Evolutionary conservation across 1,140 invertebrate species (phyloP), one percentile per base, ranked within the genome.

Genomic region (Drosophila lacteicornis): DNA sequence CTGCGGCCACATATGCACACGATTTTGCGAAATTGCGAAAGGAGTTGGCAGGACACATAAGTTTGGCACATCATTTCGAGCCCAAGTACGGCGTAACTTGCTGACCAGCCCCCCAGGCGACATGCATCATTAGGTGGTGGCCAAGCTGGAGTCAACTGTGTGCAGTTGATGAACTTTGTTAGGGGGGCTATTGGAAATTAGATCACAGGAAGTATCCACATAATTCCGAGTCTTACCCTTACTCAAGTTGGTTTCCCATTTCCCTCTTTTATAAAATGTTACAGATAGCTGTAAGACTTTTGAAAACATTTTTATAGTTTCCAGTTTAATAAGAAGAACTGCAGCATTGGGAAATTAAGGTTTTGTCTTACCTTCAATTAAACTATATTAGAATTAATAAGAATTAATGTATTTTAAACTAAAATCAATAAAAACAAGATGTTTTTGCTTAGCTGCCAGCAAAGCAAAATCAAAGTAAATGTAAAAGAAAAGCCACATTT

Each of bases 31-130:
- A 69, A 65, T 61, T 61, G 62, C 27, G 19, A 60, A 46, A 62
- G 58, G 30, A 43, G 15, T 58, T 56, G 11, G 25, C 17, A 53
- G 46, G 59, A 15, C 42, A n/a, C 56, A 66, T 57, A 42, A 60
- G 70, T 79, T 79, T 74, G 49, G 75, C 65, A 80, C 53, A 78
- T 78, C 76, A 78, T 69, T 79, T 53, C 30, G 33, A 62, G 73
- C 33, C 57, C 60, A 73, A 63, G 57, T 79, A 73, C 76, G 66
- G 75, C 51, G 49, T 25, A 40, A 60, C 57, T 56, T 43, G 49
- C 58, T 86, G 83, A 69, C 62, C 66, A 69, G 58, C 51, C 50
- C 69, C 61, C 45, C 0, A 38, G 50, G 75, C 51, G 22, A 58
- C 60, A 71, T 67, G 51, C 75, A 66, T 79, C 80, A 83, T 83